phyloP scores from a whole-genome alignment of 2,888 invertebrate genomes.

The Chymomyza caudatula region DNA sequence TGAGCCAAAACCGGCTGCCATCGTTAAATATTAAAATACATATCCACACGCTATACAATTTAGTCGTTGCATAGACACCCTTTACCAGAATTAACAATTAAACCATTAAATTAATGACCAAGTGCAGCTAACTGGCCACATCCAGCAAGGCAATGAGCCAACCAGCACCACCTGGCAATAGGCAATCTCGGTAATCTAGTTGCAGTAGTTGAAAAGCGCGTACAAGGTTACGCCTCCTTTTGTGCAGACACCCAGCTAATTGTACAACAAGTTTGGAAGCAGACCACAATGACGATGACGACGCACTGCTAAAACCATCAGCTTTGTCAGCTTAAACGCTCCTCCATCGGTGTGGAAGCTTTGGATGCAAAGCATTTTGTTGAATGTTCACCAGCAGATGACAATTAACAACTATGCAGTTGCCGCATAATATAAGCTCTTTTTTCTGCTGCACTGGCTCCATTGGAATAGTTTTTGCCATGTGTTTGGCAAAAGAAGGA shows the following conservation, averaged over 20 bases:
- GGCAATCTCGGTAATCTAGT: background rate
- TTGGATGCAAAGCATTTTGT: background rate
- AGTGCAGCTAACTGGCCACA: slow-evolving; percentile 43
- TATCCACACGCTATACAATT: slow-evolving; percentile 42
- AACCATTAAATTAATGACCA: slow-evolving; percentile 69
- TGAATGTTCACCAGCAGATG: background rate
- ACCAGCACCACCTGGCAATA: background rate
- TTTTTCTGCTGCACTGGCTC: background rate
- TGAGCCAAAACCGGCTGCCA: slow-evolving; percentile 35
- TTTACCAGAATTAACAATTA: slow-evolving; percentile 48
- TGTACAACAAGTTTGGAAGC: slow-evolving; percentile 11
- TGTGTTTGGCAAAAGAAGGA: slow-evolving; percentile 24
- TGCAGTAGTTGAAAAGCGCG: slow-evolving; percentile 58
- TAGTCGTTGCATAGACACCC: slow-evolving; percentile 15
- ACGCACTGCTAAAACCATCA: too few relatives aligned
- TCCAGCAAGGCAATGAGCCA: slow-evolving; percentile 25
- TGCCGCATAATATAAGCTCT: slow-evolving; percentile 16
- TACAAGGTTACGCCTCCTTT: slow-evolving; percentile 52
- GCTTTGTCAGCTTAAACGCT: background rate
- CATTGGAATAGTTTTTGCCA: background rate
- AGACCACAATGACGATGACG: background rate
- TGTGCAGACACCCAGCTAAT: slow-evolving; percentile 60
- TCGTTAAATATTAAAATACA: slow-evolving; percentile 47
- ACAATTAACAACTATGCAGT: slow-evolving; percentile 51
- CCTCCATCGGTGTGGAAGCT: background rate